phyloP scores from a whole-genome alignment of 2,888 invertebrate species.

The Cataglyphis cursor region DNA sequence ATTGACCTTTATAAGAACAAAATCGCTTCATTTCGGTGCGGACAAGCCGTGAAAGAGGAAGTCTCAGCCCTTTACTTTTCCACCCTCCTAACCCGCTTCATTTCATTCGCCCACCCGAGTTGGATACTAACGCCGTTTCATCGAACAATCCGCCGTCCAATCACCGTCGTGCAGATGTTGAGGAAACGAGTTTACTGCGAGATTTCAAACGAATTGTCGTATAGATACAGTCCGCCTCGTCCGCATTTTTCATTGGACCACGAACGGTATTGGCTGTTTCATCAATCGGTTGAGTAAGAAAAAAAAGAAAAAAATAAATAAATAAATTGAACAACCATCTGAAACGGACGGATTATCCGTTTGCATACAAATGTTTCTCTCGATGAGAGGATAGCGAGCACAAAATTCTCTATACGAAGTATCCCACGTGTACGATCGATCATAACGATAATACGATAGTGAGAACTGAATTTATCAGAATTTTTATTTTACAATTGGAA shows the following conservation, averaged over 20 bases:
- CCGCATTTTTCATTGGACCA: constrained; percentile 24
- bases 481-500: constrained; percentile 5
- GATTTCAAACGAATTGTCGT: constrained; percentile 63
- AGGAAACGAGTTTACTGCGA: constrained; percentile 75
- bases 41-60: constrained; percentile 42
- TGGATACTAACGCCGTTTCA: constrained; percentile 54
- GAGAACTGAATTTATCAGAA: neutral
- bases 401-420: neutral
- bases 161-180: constrained; percentile 73
- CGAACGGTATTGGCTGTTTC: constrained; percentile 48
- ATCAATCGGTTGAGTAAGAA: constrained; percentile 11
- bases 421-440: neutral
- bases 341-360: constrained; percentile 40
- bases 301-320: neutral
- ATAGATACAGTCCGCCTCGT: constrained; percentile 40
- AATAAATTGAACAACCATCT: constrained; percentile 19
- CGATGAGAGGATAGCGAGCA: neutral
- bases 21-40: constrained; percentile 53
- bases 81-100: constrained; percentile 16
- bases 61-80: constrained; percentile 12
- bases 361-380: constrained; percentile 17
- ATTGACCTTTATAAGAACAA: constrained; percentile 72
- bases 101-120: constrained; percentile 30
- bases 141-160: constrained; percentile 76
- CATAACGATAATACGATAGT: constrained; percentile 7